Evolutionary conservation across 1,140 invertebrate species (phyloP), one percentile per base, ranked within the genome.

Genomic region (Acyrthosiphon pisum): DNA sequence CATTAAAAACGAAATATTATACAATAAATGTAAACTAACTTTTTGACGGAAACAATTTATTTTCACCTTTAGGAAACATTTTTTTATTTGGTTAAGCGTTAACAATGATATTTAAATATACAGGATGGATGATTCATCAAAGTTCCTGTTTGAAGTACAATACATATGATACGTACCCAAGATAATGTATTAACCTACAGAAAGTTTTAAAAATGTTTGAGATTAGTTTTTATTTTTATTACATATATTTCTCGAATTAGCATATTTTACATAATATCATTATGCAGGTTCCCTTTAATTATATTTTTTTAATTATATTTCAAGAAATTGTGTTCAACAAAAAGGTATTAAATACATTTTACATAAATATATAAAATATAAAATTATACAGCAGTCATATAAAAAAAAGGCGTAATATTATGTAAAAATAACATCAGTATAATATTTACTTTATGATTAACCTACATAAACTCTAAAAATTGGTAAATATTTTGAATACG

Each of bases 21-120:
- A 76, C 14, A 76, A 87, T 87, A 87, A 87, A 87, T 48, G 9
- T 87, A 48, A 87, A 48, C 84, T 14, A 46, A 87, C 84, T 87
- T 87, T 87, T n/a, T 48, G 30, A 87, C 84, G 41, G 41, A 87
- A 87, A 87, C 44, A 87, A 87, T 87, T 46, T 11, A 87, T 87
- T 87, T 87, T 46, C 41, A 46, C 84, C 23, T 44, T 87, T 48
- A 7, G 41, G 23, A 87, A 46, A 48, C 30, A 44, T 26, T 87
- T 46, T 86, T n/a, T 46, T 48, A 44, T 87, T 87, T 1, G 11
- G 60, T 76, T 76, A 18, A 76, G n/a, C 30, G 14, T 87, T 87
- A 48, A 87, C 41, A 44, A 46, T 46, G 84, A 48, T 87, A 46
- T 87, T 87, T 87, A n/a, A 87, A 87, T 44, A 30, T 46, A 46